Conservation (phyloP, 2,113 vertebrate species). For the Elgaria multicarinata region DNA sequence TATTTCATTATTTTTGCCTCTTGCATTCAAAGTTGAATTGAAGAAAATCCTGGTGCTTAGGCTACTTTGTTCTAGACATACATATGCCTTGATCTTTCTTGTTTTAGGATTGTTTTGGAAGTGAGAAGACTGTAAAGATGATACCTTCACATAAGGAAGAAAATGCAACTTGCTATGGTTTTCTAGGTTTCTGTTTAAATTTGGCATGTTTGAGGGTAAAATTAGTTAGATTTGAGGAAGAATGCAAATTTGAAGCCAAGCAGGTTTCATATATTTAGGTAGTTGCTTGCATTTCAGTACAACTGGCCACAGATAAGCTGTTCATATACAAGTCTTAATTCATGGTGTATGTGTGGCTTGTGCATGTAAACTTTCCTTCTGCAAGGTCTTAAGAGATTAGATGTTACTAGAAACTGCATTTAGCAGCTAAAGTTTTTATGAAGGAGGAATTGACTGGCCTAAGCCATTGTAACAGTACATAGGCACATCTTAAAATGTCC, state of each 20-base stretch:
- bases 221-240: constrained; percentile 15
- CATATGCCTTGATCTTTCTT: neutral
- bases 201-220: constrained; percentile 20
- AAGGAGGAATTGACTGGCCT: too few relatives aligned
- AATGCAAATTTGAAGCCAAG: constrained; percentile 6
- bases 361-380: too few relatives aligned
- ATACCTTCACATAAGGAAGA: constrained; percentile 21
- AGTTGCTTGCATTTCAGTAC: constrained; percentile 10
- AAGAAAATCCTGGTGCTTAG: neutral
- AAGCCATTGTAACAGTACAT: too few relatives aligned
- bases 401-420: neutral
- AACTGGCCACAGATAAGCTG: neutral
- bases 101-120: constrained; percentile 26
- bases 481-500: too few relatives aligned
- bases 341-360: neutral
- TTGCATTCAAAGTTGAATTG: neutral
- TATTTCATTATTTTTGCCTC: neutral
- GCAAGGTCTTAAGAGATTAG: too few relatives aligned
- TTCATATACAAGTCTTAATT: neutral
- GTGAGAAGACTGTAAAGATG: constrained; percentile 25
- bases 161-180: neutral
- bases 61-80: neutral
- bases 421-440: too few relatives aligned
- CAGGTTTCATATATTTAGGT: constrained; percentile 34
- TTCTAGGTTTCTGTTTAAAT: neutral